Conservation (phyloP, 2,888 invertebrate genomes). For the Labia minor region DNA sequence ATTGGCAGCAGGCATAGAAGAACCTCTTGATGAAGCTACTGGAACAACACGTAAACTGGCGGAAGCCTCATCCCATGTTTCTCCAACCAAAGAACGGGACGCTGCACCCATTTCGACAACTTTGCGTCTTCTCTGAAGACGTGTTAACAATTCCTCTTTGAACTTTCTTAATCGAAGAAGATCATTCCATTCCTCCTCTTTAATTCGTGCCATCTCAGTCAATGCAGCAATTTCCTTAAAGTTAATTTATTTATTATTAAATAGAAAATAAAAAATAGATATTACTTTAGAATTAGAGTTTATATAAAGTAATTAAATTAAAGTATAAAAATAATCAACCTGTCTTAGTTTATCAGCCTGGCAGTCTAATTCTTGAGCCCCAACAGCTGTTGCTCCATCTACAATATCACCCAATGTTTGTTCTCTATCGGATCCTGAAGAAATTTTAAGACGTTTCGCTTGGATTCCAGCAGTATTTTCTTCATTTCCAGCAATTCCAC, state of each 20-base stretch:
- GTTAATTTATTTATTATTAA: too few relatives aligned
- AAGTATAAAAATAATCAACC: constrained; percentile 25
- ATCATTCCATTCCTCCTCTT: constrained; percentile 79
- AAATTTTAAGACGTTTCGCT: constrained; percentile 31
- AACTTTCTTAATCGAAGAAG: constrained; percentile 70
- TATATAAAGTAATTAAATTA: background rate
- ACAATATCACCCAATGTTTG: background rate
- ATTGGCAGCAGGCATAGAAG: constrained; percentile 28
- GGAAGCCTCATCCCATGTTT: constrained; percentile 20
- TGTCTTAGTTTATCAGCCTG: constrained; percentile 33
- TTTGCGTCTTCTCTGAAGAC: constrained; percentile 59
- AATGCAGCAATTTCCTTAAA: constrained; percentile 47
- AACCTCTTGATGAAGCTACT: constrained; percentile 26
- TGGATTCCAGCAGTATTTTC: constrained; percentile 28
- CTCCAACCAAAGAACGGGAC: constrained; percentile 18
- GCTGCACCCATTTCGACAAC: constrained; percentile 33
- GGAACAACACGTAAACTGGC: constrained; percentile 3
- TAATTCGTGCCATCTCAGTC: constrained; percentile 61
- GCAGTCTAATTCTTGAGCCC: constrained; percentile 30
- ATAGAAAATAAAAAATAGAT: too few relatives aligned
- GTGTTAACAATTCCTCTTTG: constrained; percentile 67
- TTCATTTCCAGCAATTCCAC: constrained; percentile 29
- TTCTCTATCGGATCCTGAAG: constrained; percentile 23
- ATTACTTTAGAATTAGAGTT: background rate
- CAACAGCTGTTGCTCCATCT: background rate